Conservation (phyloP, 2,113 vertebrate species). For the Ameiurus melas region DNA sequence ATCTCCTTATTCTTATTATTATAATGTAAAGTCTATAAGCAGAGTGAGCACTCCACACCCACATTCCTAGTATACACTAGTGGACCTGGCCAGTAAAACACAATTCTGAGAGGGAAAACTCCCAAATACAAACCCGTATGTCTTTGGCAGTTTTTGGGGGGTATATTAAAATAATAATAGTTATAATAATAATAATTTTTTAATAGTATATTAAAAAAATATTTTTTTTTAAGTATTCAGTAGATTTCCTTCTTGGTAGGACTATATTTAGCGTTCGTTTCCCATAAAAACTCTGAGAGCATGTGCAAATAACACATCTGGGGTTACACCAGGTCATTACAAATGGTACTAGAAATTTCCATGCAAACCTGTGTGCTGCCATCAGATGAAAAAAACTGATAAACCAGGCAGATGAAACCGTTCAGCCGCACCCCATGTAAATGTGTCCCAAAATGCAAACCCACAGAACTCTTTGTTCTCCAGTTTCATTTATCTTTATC, state of each 20-base stretch:
- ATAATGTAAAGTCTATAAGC: neutral
- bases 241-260: neutral
- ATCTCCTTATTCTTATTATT: too few species aligned
- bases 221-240: neutral
- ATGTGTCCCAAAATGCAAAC: conserved; percentile 46
- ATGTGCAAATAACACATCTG: neutral
- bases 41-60: neutral
- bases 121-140: neutral
- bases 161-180: too few species aligned
- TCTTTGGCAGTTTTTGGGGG: neutral
- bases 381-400: conserved; percentile 10
- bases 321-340: conserved; percentile 2
- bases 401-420: conserved; percentile 30
- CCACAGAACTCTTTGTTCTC: conserved; percentile 26
- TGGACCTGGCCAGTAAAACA: neutral
- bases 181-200: too few species aligned
- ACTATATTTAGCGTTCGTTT: neutral
- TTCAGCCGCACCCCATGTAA: conserved; percentile 47
- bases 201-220: too few species aligned
- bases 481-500: conserved; percentile 29
- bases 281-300: neutral
- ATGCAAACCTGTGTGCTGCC: conserved; percentile 10
- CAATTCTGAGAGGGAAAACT: neutral
- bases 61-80: neutral
- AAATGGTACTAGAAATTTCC: conserved; percentile 18